Evolutionary conservation across 2,888 invertebrate species (phyloP).

Genomic region (Argyresthia goedartella): DNA sequence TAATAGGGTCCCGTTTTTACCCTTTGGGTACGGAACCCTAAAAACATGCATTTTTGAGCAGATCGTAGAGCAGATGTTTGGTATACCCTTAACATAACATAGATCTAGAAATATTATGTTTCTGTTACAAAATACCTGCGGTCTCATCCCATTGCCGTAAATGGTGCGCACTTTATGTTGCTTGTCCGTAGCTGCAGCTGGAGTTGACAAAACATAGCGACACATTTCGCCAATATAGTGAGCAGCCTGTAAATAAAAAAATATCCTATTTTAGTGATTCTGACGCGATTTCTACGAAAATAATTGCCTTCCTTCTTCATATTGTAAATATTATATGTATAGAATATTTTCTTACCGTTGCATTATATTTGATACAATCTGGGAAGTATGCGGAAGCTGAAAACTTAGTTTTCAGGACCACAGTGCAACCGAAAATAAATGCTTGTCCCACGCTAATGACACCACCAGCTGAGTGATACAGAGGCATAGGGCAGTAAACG

Average conservation of each 20-base stretch:
- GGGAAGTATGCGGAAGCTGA: slow-evolving; percentile 94
- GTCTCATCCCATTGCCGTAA: slow-evolving; percentile 94
- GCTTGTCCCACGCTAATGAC: slow-evolving; percentile 88
- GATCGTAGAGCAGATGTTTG: too few relatives aligned
- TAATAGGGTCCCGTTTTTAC: too few relatives aligned
- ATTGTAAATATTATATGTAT: too few relatives aligned
- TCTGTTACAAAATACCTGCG: slow-evolving; percentile 51
- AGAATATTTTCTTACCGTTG: slow-evolving; percentile 80
- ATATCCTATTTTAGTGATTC: neutral
- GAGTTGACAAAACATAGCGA: slow-evolving; percentile 84
- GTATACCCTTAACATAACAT: too few relatives aligned
- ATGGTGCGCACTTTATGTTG: slow-evolving; percentile 84
- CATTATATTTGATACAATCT: slow-evolving; percentile 93
- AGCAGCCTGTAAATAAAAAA: slow-evolving; percentile 70
- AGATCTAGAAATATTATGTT: too few relatives aligned
- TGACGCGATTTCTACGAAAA: neutral
- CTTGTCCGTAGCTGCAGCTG: slow-evolving; percentile 76
- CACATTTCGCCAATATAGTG: slow-evolving; percentile 96
- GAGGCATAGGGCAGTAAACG: slow-evolving; percentile 91
- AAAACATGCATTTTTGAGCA: too few relatives aligned
- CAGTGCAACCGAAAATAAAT: slow-evolving; percentile 83
- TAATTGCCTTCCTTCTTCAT: neutral
- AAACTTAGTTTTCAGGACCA: slow-evolving; percentile 91
- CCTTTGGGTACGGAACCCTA: too few relatives aligned
- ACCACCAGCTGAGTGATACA: slow-evolving; percentile 97